A percentile compares a stretch with the other conserved stretches of the same genome.
phyloP scores from a whole-genome alignment of 2,113 vertebrate species.

The Ariopsis seemanni region DNA sequence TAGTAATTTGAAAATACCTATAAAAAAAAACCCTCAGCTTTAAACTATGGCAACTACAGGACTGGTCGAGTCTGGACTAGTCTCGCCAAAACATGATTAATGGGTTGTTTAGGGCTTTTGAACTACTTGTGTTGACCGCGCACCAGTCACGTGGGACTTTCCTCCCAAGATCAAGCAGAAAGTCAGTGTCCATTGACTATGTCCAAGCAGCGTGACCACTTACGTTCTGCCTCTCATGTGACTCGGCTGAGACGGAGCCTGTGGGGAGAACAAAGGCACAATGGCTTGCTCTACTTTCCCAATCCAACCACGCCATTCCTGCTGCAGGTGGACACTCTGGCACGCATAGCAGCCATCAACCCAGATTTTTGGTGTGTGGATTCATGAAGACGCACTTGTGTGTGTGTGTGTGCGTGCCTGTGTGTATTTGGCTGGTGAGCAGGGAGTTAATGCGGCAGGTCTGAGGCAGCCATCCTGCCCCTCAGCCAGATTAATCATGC shows the following conservation, averaged over 20 bases:
- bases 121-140: slow-evolving; percentile 20
- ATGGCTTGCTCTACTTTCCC: slow-evolving; percentile 52
- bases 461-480: slow-evolving; percentile 86
- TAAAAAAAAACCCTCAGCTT: not conserved
- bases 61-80: slow-evolving; percentile 1
- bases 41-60: slow-evolving; percentile 9
- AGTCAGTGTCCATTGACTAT: slow-evolving; percentile 44
- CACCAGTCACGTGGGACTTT: slow-evolving; percentile 23
- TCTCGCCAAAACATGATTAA: slow-evolving; percentile 18
- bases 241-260: slow-evolving; percentile 45
- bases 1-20: not conserved
- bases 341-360: slow-evolving; percentile 51
- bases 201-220: slow-evolving; percentile 48
- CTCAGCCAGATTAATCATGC: slow-evolving; percentile 98
- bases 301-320: slow-evolving; percentile 39
- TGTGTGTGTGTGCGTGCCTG: slow-evolving; percentile 33
- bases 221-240: slow-evolving; percentile 47
- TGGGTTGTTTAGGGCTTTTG: slow-evolving; percentile 23
- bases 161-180: slow-evolving; percentile 31
- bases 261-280: slow-evolving; percentile 56
- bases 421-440: slow-evolving; percentile 62
- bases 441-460: slow-evolving; percentile 78
- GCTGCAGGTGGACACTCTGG: slow-evolving; percentile 56
- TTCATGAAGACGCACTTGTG: slow-evolving; percentile 18
- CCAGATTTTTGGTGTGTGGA: slow-evolving; percentile 50